Evolutionary conservation across 2,888 invertebrate species (phyloP).

Genomic region (Octodonta nipae): DNA sequence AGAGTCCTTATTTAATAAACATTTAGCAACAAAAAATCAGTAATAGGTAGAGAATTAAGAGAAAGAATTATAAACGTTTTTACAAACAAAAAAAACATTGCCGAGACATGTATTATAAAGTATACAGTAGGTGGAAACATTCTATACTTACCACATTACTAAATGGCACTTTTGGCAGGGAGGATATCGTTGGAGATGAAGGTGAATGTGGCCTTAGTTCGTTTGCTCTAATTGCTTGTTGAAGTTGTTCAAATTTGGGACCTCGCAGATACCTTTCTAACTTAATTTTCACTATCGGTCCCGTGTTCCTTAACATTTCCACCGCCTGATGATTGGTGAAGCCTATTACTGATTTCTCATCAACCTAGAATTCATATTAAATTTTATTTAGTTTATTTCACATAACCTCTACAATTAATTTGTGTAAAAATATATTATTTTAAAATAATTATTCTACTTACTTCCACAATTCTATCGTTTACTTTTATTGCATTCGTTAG

Average conservation of each 20-base stretch:
- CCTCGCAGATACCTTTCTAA: constrained; percentile 70
- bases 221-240: constrained; percentile 63
- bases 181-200: constrained; percentile 56
- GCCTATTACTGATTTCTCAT: constrained; percentile 77
- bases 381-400: constrained; percentile 2
- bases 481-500: constrained; percentile 80
- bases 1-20: too few species aligned
- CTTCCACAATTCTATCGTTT: constrained; percentile 93
- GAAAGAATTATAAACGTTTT: too few species aligned
- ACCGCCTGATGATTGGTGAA: constrained; percentile 92
- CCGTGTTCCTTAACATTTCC: constrained; percentile 71
- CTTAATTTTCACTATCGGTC: constrained; percentile 54
- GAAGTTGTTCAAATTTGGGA: constrained; percentile 73
- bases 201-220: constrained; percentile 50
- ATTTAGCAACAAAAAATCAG: too few species aligned
- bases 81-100: too few species aligned
- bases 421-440: not conserved
- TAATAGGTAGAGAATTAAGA: too few species aligned
- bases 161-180: constrained; percentile 61
- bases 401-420: not conserved
- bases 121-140: too few species aligned
- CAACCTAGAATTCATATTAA: constrained; percentile 53
- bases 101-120: too few species aligned
- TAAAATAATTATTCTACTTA: too few species aligned
- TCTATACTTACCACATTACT: constrained; percentile 49